Conservation (phyloP, 2,888 invertebrate species). For the Ceriagrion tenellum region DNA sequence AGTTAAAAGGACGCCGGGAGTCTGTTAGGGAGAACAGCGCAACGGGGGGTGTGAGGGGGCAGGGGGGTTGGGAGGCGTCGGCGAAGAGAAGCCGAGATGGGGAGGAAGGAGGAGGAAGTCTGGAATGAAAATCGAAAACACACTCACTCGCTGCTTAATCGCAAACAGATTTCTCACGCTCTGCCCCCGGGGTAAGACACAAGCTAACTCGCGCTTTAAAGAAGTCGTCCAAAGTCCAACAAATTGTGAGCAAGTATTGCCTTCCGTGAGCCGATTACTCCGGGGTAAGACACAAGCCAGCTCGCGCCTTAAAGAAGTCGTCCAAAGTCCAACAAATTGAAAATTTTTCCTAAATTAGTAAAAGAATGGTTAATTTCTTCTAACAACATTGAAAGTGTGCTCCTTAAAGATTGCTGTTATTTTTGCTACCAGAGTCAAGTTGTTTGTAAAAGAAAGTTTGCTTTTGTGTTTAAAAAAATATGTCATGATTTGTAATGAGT, state of each 20-base stretch:
- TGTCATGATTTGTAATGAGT: too few relatives aligned
- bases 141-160: neutral
- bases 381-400: too few relatives aligned
- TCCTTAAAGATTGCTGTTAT: too few relatives aligned
- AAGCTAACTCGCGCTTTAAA: neutral
- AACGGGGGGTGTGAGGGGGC: neutral
- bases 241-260: neutral
- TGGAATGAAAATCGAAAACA: neutral
- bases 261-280: too few relatives aligned
- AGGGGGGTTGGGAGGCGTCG: neutral
- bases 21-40: too few relatives aligned
- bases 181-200: neutral
- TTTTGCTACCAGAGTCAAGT: too few relatives aligned
- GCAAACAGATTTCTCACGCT: conserved; percentile 22
- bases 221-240: neutral
- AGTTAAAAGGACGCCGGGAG: conserved; percentile 26
- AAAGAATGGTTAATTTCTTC: too few relatives aligned
- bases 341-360: too few relatives aligned
- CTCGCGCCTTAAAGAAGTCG: neutral
- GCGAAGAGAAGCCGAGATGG: neutral
- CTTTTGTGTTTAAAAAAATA: too few relatives aligned
- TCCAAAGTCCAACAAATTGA: neutral
- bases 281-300: neutral
- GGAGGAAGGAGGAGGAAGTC: neutral
- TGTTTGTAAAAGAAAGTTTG: too few relatives aligned